Percentiles rank a stretch among this genome's conserved stretches.
phyloP scores from a whole-genome alignment of 2,113 vertebrate genomes.

The Thomomys bottae region DNA sequence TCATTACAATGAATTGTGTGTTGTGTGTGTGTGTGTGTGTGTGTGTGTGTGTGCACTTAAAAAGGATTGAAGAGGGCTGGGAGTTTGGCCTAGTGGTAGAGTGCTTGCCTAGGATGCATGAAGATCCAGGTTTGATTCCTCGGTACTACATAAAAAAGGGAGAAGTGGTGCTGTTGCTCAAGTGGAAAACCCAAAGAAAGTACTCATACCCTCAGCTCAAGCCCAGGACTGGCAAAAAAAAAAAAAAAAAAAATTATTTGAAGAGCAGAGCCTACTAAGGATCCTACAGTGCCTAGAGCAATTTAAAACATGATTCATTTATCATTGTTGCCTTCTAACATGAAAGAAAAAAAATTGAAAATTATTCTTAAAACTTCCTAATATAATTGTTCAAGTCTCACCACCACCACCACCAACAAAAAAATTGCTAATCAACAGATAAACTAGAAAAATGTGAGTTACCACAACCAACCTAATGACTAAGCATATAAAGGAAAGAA shows the following conservation, averaged over 20 bases:
- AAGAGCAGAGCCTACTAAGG: neutral
- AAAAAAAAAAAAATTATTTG: neutral
- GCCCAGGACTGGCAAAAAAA: slow-evolving; percentile 10
- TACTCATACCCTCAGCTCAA: too few species aligned
- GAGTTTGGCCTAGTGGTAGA: too few species aligned
- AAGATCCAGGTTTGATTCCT: too few species aligned
- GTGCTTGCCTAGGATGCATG: too few species aligned
- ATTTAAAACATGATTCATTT: neutral
- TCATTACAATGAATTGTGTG: slow-evolving; percentile 23
- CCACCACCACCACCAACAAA: too few species aligned
- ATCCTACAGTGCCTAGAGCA: neutral
- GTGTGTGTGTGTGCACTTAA: too few species aligned
- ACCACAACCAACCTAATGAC: neutral
- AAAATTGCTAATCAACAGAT: slow-evolving; percentile 9
- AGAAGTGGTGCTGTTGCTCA: too few species aligned
- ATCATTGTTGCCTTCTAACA: neutral
- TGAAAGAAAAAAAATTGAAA: neutral
- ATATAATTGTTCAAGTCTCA: too few species aligned
- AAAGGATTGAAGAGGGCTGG: too few species aligned
- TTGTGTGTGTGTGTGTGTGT: neutral
- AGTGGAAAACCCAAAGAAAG: too few species aligned
- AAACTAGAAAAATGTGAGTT: slow-evolving; percentile 11
- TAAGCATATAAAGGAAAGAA: slow-evolving; percentile 20
- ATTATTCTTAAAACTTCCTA: neutral
- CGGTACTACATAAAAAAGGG: too few species aligned